phyloP scores from a whole-genome alignment of 2,797 vertebrate genomes.

The Tiaroga cobitis region DNA sequence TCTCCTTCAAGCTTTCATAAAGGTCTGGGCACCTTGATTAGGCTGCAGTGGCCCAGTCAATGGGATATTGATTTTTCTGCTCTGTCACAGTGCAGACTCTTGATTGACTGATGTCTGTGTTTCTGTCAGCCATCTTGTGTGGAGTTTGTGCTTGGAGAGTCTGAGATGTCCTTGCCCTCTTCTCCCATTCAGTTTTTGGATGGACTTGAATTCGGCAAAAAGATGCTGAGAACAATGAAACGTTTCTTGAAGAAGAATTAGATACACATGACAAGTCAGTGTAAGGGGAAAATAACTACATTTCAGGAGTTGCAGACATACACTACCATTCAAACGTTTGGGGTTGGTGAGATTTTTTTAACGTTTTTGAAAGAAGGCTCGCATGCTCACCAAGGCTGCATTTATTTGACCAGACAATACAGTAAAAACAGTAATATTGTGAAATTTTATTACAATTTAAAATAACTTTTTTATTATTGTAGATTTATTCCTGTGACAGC shows the following conservation, averaged over 20 bases:
- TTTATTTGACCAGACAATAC: neutral
- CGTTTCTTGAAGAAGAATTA: constrained; percentile 8
- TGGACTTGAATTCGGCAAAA: constrained; percentile 1
- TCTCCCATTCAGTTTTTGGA: constrained; percentile 5
- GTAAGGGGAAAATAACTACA: neutral
- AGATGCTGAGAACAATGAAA: neutral
- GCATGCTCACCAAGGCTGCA: neutral
- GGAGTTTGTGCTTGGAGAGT: constrained; percentile 67
- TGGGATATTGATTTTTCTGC: constrained; percentile 79
- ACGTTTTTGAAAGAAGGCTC: neutral
- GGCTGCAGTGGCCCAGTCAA: constrained; percentile 76
- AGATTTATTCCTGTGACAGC: neutral
- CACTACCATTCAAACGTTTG: neutral
- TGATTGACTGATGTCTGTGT: constrained; percentile 77
- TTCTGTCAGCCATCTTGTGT: constrained; percentile 65
- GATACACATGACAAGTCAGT: neutral
- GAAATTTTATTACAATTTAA: neutral
- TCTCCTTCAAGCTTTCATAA: constrained; percentile 72
- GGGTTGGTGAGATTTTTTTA: neutral
- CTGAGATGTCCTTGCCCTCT: constrained; percentile 65
- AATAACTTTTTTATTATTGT: neutral
- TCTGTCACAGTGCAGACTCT: constrained; percentile 76
- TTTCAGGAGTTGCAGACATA: neutral
- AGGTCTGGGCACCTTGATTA: constrained; percentile 74
- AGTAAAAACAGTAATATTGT: neutral